Evolutionary conservation across 2,888 invertebrate species (phyloP), one percentile per base, ranked within the genome.

Genomic region (Erebia palarica): DNA sequence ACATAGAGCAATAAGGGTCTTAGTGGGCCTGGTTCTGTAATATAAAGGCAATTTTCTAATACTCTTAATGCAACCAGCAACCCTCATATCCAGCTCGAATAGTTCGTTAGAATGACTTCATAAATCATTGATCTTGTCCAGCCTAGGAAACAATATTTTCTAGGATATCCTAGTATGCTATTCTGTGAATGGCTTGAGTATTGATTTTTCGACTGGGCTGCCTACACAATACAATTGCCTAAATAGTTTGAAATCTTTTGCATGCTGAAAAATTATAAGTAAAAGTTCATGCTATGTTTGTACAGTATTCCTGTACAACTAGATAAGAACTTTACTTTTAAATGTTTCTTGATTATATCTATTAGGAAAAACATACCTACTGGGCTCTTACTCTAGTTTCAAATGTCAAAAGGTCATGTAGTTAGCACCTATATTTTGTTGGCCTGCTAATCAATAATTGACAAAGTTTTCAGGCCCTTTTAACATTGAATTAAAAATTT

Each of bases 201-300:
- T 92, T 92, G 92, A 92, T 92, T 92, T 92, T 88, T 79, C 66
- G 77, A 75, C 75, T 75, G 71, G 79, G 81, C 79, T 81, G 77
- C 80, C 83, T 80, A 86, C 82, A 86, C 87, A 88, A 86, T 84
- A 82, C 81, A 80, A 79, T 81, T 81, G 81, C 74, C 75, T 75
- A 81, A 80, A 68, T 21, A 49, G 44, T 42, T 47, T 68, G 21
- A 10, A 57, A 51, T 55, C 53, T 68, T 14, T 44, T 49, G 7
- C 49, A 14, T 49, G 21, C 61, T 49, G 47, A 14, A 63, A 63
- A 63, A 63, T 14, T 11, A 44, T 44, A 36, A n/a, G 16, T n/a
- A 11, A 44, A 61, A 44, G 44, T 44, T 10, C 9, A 44, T 44
- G 5, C 44, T 53, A 7, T 18, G 27, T 0, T 27, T 21, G 3